A percentile compares a stretch with the other conserved stretches of the same genome.
phyloP scores from a whole-genome alignment of 2,797 vertebrate species.

The Propithecus deckenii region DNA sequence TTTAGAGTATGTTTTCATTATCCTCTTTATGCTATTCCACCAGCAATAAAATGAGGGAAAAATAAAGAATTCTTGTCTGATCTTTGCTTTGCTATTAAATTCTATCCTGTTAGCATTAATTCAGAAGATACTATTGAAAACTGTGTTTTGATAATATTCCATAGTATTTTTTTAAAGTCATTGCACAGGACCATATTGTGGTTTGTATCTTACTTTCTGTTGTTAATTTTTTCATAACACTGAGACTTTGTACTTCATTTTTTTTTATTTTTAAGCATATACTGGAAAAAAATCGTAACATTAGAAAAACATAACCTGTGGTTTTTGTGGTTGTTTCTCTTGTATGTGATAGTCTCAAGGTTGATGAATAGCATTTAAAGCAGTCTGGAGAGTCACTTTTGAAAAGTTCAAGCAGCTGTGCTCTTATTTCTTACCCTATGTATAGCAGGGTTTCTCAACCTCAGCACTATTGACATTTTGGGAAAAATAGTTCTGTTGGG shows the following conservation, averaged over 20 bases:
- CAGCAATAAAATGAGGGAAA: background rate
- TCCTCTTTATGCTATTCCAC: background rate
- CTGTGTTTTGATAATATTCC: background rate
- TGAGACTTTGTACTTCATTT: background rate
- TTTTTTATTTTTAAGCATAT: conserved; percentile 27
- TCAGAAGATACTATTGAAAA: conserved; percentile 33
- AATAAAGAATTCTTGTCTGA: background rate
- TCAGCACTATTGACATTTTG: background rate
- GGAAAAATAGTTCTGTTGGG: background rate
- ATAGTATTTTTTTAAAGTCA: background rate
- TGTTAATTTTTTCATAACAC: conserved; percentile 7
- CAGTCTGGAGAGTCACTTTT: background rate
- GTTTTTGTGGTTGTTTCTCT: conserved; percentile 13
- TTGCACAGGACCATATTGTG: background rate
- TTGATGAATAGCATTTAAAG: conserved; percentile 11
- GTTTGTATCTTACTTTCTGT: background rate
- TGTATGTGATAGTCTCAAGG: background rate
- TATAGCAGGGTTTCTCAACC: background rate
- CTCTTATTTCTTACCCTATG: background rate
- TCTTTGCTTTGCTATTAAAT: conserved; percentile 15
- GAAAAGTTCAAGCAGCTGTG: background rate
- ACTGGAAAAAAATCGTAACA: background rate
- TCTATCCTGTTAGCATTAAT: background rate
- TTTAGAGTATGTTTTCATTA: background rate
- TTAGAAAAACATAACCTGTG: background rate